Evolutionary conservation across 2,113 vertebrate genomes (phyloP), one percentile per base, ranked within the genome.

Genomic region (Neodontobutis hainanensis): DNA sequence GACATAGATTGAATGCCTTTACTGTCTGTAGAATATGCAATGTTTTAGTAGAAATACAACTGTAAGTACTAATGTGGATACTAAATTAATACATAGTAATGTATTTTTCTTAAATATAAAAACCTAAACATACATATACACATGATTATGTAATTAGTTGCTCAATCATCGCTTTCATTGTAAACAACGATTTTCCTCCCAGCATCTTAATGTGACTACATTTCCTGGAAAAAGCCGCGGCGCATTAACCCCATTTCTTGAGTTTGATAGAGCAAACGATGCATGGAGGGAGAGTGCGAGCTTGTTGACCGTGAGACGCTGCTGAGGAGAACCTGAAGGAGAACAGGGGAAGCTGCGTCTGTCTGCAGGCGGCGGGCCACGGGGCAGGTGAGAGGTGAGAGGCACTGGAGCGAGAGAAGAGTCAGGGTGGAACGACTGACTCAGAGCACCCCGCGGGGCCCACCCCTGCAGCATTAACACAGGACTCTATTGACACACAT

Each of bases 321-420:
- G 34, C 27, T 5, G 63, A 58, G 50, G 73, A 67, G 66, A 43
- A 35, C 55, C 51, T 36, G 55, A 34, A 72, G 57, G 70, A 72
- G 57, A 45, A n/a, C 19, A n/a, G 16, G n/a, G 5, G 2, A 1
- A 14, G n/a, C 27, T 4, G 80, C 6, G 75, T 48, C 59, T 83
- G 75, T 80, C 83, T 83, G 65, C 81, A 63, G 83, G 87, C 80
- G 9, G 69, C 16, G n/a, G 88, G 86, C 82, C 77, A 85, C 43
- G 10, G 85, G 91, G 87, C 89, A 86, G 89, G 84, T 87, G 83
- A 86, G 83, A 89, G 88, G 87, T 88, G 85, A 85, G 75, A 78
- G 69, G 78, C 82, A 85, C 77, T 81, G 73, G 78, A 75, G 82
- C 86, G 57, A 77, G 68, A 83, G 78, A 58, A 67, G 61, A 61